A percentile compares a stretch with the other conserved stretches of the same genome.
Evolutionary conservation across 2,797 vertebrate species (phyloP).

Genomic region (Gallinago stenura): DNA sequence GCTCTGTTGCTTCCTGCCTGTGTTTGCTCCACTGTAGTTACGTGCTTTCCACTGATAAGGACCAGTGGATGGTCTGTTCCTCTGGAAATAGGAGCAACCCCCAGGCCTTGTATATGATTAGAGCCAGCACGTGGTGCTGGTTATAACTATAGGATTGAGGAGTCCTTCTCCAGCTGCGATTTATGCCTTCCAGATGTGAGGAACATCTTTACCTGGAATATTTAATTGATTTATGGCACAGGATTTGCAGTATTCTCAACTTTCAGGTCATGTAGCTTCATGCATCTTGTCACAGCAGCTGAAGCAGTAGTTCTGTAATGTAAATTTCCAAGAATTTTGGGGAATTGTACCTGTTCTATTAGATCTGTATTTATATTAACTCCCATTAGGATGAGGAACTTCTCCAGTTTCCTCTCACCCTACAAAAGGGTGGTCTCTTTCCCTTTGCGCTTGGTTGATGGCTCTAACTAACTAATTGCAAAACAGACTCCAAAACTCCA

Average conservation of each 20-base stretch:
- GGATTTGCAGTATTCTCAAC: not conserved
- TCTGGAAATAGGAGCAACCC: not conserved
- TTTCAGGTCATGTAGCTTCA: not conserved
- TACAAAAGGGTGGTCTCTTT: not conserved
- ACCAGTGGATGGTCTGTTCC: not conserved
- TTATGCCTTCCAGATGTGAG: not conserved
- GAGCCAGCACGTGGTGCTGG: not conserved
- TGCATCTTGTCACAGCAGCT: not conserved
- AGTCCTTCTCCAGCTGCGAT: not conserved
- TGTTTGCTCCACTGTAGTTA: no score
- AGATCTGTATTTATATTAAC: not conserved
- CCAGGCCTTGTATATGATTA: not conserved
- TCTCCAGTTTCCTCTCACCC: not conserved
- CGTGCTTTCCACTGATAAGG: fast-evolving
- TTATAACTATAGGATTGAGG: not conserved
- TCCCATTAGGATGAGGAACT: not conserved
- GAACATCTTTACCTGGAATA: not conserved
- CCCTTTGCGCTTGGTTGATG: not conserved
- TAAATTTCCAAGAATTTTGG: not conserved
- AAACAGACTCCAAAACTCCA: not conserved
- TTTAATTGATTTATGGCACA: fast-evolving
- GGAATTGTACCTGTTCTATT: not conserved
- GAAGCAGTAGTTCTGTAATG: not conserved
- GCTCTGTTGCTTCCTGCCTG: not conserved
- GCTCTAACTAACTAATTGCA: not conserved